A percentile compares a stretch with the other conserved stretches of the same genome.
Conservation (phyloP, 2,888 invertebrate genomes). For the Pycnomerus fuliginosus region DNA sequence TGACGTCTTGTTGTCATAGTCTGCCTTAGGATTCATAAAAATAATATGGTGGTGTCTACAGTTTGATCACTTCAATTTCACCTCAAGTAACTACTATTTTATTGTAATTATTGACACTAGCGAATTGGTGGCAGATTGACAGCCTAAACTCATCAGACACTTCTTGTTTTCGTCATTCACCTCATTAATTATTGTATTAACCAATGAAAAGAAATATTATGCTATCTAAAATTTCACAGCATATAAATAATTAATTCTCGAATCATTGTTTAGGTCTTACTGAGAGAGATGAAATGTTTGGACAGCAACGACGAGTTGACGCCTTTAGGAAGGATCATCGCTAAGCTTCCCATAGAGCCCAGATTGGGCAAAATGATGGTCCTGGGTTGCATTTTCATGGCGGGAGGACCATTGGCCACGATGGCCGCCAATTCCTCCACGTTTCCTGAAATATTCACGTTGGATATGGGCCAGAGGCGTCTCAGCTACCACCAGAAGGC, state of each 20-base stretch:
- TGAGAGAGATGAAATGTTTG: constrained; percentile 87
- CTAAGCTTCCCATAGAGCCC: constrained; percentile 94
- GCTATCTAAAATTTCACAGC: too few species aligned
- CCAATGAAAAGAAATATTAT: too few species aligned
- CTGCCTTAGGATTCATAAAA: too few species aligned
- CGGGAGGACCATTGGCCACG: constrained; percentile 87
- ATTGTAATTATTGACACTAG: too few species aligned
- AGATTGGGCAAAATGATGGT: constrained; percentile 98
- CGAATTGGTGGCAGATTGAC: too few species aligned
- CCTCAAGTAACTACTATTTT: too few species aligned
- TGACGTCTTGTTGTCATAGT: too few species aligned
- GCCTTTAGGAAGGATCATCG: constrained; percentile 88
- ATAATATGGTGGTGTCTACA: too few species aligned
- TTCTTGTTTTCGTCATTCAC: too few species aligned
- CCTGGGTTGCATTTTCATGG: constrained; percentile 85
- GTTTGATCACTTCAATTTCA: too few species aligned
- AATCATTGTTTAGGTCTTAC: constrained; percentile 39
- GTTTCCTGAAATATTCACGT: constrained; percentile 90
- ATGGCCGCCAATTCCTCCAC: constrained; percentile 96
- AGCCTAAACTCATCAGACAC: too few species aligned
- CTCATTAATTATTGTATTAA: too few species aligned
- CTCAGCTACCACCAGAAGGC: constrained; percentile 82
- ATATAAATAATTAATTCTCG: not conserved
- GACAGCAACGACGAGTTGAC: constrained; percentile 87
- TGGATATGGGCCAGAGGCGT: constrained; percentile 73